These are phyloP conservation scores for Semotilus atromaculatus DNA, from an alignment of 2,797 vertebrate species.

Conservation along the genomic window DNA sequence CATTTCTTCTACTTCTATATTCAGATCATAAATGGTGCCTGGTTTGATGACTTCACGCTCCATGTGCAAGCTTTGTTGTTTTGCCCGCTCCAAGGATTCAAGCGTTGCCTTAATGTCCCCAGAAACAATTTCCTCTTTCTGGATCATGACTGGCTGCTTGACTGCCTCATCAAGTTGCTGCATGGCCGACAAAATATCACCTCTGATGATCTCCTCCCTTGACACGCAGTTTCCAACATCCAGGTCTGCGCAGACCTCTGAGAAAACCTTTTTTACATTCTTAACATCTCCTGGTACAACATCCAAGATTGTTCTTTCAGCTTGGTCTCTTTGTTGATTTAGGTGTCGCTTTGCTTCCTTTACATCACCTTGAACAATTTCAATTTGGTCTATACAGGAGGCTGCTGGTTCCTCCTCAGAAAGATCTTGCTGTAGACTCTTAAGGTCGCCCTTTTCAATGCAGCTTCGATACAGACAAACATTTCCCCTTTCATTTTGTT, in stretches of 20 bases:
- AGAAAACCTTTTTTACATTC: slow-evolving; percentile 75
- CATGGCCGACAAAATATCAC: slow-evolving; percentile 86
- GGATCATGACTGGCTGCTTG: slow-evolving; percentile 78
- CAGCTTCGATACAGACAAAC: slow-evolving; percentile 89
- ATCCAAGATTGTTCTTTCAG: slow-evolving; percentile 82
- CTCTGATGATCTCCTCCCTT: slow-evolving; percentile 81
- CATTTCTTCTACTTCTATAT: slow-evolving; percentile 63
- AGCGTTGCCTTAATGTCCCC: slow-evolving; percentile 86
- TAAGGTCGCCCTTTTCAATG: slow-evolving; percentile 92
- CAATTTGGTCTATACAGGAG: slow-evolving; percentile 63
- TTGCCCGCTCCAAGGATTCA: slow-evolving; percentile 84
- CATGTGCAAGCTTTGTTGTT: slow-evolving; percentile 74
- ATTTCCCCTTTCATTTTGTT: slow-evolving; percentile 79
- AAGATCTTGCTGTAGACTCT: slow-evolving; percentile 82
- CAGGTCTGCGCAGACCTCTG: slow-evolving; percentile 77
- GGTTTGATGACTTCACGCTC: slow-evolving; percentile 73
- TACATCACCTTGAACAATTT: slow-evolving; percentile 76
- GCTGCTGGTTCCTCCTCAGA: slow-evolving; percentile 73
- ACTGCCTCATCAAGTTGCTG: slow-evolving; percentile 84
- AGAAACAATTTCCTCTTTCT: slow-evolving; percentile 82
- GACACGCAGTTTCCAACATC: slow-evolving; percentile 7
- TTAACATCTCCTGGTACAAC: slow-evolving; percentile 87
- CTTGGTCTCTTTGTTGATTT: slow-evolving; percentile 80
- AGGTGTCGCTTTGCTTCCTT: slow-evolving; percentile 78
- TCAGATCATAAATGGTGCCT: slow-evolving; percentile 78